phyloP scores from a whole-genome alignment of 35 echinoderm and acorn worm genomes.

The Apostichopus japonicus region DNA sequence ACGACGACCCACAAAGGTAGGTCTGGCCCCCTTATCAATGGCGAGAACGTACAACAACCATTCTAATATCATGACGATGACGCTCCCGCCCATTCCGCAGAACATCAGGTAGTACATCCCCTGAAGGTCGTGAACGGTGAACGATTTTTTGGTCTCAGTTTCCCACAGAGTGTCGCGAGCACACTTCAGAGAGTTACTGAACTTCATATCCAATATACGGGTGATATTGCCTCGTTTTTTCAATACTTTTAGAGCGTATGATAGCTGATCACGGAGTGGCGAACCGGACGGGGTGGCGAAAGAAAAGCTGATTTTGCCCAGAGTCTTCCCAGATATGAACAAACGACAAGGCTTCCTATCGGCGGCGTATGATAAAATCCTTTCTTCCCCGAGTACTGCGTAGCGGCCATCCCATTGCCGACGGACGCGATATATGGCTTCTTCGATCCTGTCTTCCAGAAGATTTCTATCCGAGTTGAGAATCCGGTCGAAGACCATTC shows the following conservation, averaged over 20 bases:
- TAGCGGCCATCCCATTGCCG: slow-evolving; percentile 79
- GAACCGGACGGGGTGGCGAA: slow-evolving; percentile 85
- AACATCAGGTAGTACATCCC: slow-evolving; percentile 87
- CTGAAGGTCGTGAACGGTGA: slow-evolving; percentile 77
- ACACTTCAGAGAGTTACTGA: slow-evolving; percentile 50
- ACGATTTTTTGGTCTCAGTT: slow-evolving; percentile 61
- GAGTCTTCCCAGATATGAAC: slow-evolving; percentile 58
- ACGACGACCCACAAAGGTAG: background rate
- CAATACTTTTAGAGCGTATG: slow-evolving; percentile 70
- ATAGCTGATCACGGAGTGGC: slow-evolving; percentile 83
- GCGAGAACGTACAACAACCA: slow-evolving; percentile 33
- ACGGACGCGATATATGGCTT: slow-evolving; percentile 68
- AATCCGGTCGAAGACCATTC: slow-evolving; percentile 66
- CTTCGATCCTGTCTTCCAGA: slow-evolving; percentile 55
- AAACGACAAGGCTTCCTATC: slow-evolving; percentile 73
- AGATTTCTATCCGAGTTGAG: slow-evolving; percentile 50
- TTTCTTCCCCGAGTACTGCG: slow-evolving; percentile 74
- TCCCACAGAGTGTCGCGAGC: slow-evolving; percentile 54
- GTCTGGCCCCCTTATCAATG: slow-evolving; percentile 9
- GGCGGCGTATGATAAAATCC: slow-evolving; percentile 65
- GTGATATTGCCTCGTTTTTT: slow-evolving; percentile 53
- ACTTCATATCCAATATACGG: slow-evolving; percentile 56
- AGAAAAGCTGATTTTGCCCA: slow-evolving; percentile 66
- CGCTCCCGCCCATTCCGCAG: slow-evolving; percentile 62
- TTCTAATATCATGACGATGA: slow-evolving; percentile 82